phyloP scores from a whole-genome alignment of 1,140 invertebrate species.

The Leptopilina boulardi region DNA sequence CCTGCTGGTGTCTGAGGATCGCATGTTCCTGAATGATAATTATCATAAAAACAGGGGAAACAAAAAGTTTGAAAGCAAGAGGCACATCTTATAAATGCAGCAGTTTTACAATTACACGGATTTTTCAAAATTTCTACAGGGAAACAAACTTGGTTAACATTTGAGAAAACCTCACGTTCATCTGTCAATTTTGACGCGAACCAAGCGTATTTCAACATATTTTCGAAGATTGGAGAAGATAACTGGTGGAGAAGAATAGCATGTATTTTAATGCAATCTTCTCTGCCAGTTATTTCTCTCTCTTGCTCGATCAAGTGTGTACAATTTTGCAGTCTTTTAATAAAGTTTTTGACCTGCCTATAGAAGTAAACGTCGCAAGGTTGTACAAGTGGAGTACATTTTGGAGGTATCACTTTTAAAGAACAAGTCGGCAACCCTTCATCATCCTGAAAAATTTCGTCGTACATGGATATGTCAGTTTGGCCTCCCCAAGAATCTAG shows the following conservation, averaged over 20 bases:
- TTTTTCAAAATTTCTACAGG: slow-evolving; percentile 35
- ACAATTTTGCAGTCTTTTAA: neutral
- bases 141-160: slow-evolving; percentile 33
- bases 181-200: slow-evolving; percentile 39
- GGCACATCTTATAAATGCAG: slow-evolving; percentile 43
- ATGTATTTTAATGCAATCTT: slow-evolving; percentile 43
- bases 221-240: slow-evolving; percentile 40
- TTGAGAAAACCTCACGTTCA: slow-evolving; percentile 39
- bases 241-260: slow-evolving; percentile 41
- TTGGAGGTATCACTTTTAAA: slow-evolving; percentile 50
- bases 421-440: slow-evolving; percentile 15
- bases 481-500: slow-evolving; percentile 53
- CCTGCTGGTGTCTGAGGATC: neutral
- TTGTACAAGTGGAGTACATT: slow-evolving; percentile 50
- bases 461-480: slow-evolving; percentile 43
- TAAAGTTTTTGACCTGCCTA: slow-evolving; percentile 53
- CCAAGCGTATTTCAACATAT: slow-evolving; percentile 42
- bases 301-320: no score
- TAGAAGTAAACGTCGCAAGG: slow-evolving; percentile 57
- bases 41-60: slow-evolving; percentile 47
- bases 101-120: slow-evolving; percentile 38
- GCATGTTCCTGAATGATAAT: slow-evolving; percentile 46
- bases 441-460: slow-evolving; percentile 47
- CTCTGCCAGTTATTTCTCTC: no score
- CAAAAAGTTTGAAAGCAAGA: slow-evolving; percentile 37